Evolutionary conservation across 2,797 vertebrate species (phyloP).

Genomic region (Yasuhikotakia modesta): DNA sequence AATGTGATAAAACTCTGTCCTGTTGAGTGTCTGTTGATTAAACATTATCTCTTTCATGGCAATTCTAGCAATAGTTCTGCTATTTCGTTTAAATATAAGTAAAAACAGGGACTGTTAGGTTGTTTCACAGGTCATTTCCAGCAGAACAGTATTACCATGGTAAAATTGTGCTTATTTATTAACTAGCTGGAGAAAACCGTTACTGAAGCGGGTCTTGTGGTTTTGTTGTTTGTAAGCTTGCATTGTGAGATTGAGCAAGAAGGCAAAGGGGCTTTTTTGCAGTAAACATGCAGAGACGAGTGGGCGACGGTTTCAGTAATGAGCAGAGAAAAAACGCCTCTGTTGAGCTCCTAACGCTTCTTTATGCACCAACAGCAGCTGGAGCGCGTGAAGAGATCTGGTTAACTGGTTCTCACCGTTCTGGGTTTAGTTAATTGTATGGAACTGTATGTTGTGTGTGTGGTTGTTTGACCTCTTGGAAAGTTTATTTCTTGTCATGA

Average conservation of each 20-base stretch:
- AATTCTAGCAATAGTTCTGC: neutral
- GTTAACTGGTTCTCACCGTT: conserved; percentile 21
- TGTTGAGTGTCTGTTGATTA: neutral
- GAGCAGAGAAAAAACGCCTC: conserved; percentile 39
- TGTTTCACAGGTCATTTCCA: conserved; percentile 9
- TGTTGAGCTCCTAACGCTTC: conserved; percentile 13
- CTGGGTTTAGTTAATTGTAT: neutral
- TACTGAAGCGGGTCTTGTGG: neutral
- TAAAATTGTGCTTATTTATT: conserved; percentile 3
- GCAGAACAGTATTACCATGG: neutral
- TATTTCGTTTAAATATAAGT: neutral
- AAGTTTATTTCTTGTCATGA: neutral
- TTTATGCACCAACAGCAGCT: conserved; percentile 7
- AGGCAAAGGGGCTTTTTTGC: conserved; percentile 16
- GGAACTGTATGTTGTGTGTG: neutral
- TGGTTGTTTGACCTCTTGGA: neutral
- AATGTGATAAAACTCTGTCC: neutral
- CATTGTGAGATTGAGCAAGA: conserved; percentile 1
- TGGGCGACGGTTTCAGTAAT: conserved; percentile 36
- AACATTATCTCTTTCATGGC: neutral
- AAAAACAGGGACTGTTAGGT: neutral
- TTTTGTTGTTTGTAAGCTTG: conserved; percentile 4
- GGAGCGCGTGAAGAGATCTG: neutral
- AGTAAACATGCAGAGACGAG: conserved; percentile 30
- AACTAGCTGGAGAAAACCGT: conserved; percentile 21